Evolutionary conservation across 2,113 vertebrate species (phyloP).

Genomic region (Pseudorhombus dupliciocellatus): DNA sequence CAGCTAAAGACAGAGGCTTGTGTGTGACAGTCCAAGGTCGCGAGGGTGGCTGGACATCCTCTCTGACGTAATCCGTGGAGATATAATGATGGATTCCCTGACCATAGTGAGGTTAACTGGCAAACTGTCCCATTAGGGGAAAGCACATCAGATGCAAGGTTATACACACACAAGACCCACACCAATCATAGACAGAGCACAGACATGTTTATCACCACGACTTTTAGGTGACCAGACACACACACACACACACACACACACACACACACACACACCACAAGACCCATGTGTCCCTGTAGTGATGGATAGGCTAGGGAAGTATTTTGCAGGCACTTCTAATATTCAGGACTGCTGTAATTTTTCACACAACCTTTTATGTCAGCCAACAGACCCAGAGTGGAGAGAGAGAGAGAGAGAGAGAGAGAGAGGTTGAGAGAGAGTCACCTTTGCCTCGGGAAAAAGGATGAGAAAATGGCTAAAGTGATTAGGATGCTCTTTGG

Average conservation of each 20-base stretch:
- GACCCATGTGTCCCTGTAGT: conserved; percentile 37
- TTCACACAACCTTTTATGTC: conserved; percentile 73
- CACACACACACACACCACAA: not conserved
- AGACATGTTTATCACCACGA: conserved; percentile 48
- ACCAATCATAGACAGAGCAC: conserved; percentile 21
- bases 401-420: conserved; percentile 16
- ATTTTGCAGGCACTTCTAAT: conserved; percentile 66
- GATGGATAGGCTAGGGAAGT: conserved; percentile 66
- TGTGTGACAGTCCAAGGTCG: conserved; percentile 32
- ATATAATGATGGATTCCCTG: conserved; percentile 54
- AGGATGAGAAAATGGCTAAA: conserved; percentile 24
- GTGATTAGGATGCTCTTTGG: conserved; percentile 35
- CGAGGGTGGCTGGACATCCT: conserved; percentile 18
- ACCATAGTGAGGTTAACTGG: conserved; percentile 55
- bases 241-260: not conserved
- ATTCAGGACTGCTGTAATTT: conserved; percentile 68
- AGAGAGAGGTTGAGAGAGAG: conserved; percentile 14
- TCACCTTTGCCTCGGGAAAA: conserved; percentile 43
- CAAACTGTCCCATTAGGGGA: conserved; percentile 58
- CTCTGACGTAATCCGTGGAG: not conserved
- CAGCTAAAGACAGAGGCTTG: not conserved
- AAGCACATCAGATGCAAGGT: conserved; percentile 53
- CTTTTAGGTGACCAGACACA: conserved; percentile 28
- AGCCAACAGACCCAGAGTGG: conserved; percentile 32
- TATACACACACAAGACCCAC: conserved; percentile 45